A percentile compares a stretch with the other conserved stretches of the same genome.
Evolutionary conservation across 2,797 vertebrate species (phyloP).

Genomic region (Pangasius krempfi): DNA sequence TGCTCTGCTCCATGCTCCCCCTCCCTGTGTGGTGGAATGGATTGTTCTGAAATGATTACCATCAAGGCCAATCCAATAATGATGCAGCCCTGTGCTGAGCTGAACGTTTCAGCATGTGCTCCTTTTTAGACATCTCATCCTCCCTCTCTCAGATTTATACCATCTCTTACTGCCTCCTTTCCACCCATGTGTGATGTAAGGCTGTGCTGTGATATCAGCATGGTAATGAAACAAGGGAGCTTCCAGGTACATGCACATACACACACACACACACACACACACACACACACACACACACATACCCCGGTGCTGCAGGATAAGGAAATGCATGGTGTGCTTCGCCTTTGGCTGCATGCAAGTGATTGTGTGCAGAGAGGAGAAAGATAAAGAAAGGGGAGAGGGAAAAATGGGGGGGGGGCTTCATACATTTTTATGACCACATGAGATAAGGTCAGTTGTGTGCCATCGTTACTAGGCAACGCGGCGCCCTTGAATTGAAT

Average conservation of each 20-base stretch:
- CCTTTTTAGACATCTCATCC: slow-evolving; percentile 32
- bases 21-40: slow-evolving; percentile 40
- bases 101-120: slow-evolving; percentile 9
- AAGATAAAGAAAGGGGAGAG: slow-evolving; percentile 60
- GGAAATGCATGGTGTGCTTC: slow-evolving; percentile 65
- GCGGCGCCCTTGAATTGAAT: slow-evolving; percentile 79
- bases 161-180: slow-evolving; percentile 70
- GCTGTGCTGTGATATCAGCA: slow-evolving; percentile 60
- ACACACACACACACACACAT: slow-evolving; percentile 34
- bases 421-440: slow-evolving; percentile 87
- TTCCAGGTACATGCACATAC: slow-evolving; percentile 61
- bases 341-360: slow-evolving; percentile 67
- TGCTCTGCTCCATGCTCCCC: slow-evolving; percentile 21
- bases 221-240: slow-evolving; percentile 68
- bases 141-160: slow-evolving; percentile 73
- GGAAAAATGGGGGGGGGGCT: slow-evolving; percentile 63
- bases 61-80: slow-evolving; percentile 57
- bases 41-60: slow-evolving; percentile 55
- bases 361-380: slow-evolving; percentile 62
- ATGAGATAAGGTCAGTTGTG: slow-evolving; percentile 84
- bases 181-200: slow-evolving; percentile 57
- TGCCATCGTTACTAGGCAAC: slow-evolving; percentile 85
- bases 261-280: slow-evolving; percentile 40
- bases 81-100: slow-evolving; percentile 52
- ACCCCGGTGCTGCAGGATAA: slow-evolving; percentile 63